Evolutionary conservation across 2,888 invertebrate species (phyloP).

Genomic region (Clitarchus hookeri): DNA sequence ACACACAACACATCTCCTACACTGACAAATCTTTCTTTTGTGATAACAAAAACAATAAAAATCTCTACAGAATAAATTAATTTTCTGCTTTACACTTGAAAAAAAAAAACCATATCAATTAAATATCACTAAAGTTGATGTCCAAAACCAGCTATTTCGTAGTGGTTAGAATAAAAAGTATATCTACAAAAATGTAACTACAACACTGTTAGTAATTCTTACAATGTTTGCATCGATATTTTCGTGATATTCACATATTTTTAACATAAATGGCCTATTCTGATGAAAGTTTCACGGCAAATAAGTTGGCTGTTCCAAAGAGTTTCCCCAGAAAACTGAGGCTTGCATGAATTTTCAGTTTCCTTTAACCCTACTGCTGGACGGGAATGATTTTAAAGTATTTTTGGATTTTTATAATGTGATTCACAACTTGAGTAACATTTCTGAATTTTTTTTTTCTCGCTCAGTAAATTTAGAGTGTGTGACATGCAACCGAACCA

Average conservation of each 20-base stretch:
- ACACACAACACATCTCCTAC: too few species aligned
- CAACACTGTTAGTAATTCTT: constrained; percentile 19
- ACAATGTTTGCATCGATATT: constrained; percentile 22
- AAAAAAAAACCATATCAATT: too few species aligned
- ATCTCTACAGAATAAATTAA: too few species aligned
- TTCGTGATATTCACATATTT: constrained; percentile 1
- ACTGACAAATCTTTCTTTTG: too few species aligned
- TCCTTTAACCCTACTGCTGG: constrained; percentile 28
- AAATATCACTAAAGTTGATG: too few species aligned
- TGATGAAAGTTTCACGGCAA: neutral
- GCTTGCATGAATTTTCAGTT: neutral
- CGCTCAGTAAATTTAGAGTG: constrained; percentile 15
- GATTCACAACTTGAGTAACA: neutral
- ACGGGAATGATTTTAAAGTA: constrained; percentile 19
- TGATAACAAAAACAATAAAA: too few species aligned
- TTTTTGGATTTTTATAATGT: constrained; percentile 16
- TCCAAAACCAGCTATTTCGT: neutral
- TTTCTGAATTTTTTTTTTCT: constrained; percentile 17
- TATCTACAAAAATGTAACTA: neutral
- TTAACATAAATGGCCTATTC: neutral
- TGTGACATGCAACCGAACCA: constrained; percentile 23
- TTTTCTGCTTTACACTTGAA: too few species aligned
- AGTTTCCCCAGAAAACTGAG: constrained; percentile 22
- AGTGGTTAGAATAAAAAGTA: neutral
- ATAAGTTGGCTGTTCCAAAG: constrained; percentile 10